Evolutionary conservation across 2,797 vertebrate species (phyloP).

Genomic region (Acipenser ruthenus): DNA sequence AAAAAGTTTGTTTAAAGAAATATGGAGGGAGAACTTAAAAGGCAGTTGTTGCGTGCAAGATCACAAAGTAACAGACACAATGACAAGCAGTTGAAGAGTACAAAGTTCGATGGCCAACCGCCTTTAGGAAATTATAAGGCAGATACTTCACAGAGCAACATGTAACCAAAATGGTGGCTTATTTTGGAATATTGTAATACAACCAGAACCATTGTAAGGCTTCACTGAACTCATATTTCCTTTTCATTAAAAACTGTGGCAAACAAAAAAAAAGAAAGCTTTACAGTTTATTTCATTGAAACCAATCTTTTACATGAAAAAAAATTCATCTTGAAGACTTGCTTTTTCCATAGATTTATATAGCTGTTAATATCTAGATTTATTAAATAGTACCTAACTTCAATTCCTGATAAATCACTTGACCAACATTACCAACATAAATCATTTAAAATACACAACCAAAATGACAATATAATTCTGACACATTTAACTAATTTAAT

Average conservation of each 20-base stretch:
- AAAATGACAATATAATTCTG: too few species aligned
- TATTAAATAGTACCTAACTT: too few species aligned
- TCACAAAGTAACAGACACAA: not conserved
- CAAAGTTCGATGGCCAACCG: not conserved
- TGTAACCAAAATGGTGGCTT: not conserved
- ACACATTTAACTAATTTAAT: too few species aligned
- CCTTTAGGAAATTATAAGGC: conserved; percentile 2
- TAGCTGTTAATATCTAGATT: too few species aligned
- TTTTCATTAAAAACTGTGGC: not conserved
- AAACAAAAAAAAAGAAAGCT: too few species aligned
- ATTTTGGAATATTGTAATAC: not conserved
- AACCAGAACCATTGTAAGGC: not conserved
- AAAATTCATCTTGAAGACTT: too few species aligned
- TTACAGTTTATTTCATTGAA: too few species aligned
- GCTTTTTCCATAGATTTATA: too few species aligned
- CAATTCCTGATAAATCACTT: too few species aligned
- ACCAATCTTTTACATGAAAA: too few species aligned
- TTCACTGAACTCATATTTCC: not conserved
- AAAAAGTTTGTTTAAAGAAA: not conserved
- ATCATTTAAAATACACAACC: too few species aligned
- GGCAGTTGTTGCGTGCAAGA: not conserved
- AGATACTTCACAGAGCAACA: conserved; percentile 2
- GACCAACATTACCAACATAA: too few species aligned
- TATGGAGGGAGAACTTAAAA: not conserved
- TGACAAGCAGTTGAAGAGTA: not conserved